These are phyloP conservation scores for Thymelicus sylvestris DNA, from an alignment of 2,888 invertebrate species.

Conservation along the genomic window DNA sequence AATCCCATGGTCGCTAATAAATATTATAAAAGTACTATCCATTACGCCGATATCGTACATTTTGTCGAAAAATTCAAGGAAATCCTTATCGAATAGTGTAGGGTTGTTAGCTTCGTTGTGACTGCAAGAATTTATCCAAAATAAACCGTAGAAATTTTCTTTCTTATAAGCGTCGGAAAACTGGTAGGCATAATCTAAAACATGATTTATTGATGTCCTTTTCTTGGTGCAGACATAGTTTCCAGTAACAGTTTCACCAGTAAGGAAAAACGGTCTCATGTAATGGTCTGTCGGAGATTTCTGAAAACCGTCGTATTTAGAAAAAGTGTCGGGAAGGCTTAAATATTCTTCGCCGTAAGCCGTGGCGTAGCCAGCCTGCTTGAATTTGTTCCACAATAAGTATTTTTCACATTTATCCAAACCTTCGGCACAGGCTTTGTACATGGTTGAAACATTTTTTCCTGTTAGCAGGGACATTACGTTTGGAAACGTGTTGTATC, in stretches of 20 bases:
- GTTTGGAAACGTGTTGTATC: constrained; percentile 95
- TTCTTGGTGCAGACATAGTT: constrained; percentile 68
- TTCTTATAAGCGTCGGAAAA: constrained; percentile 85
- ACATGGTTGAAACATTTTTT: constrained; percentile 76
- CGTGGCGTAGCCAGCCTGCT: constrained; percentile 88
- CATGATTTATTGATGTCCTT: constrained; percentile 86
- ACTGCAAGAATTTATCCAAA: constrained; percentile 90
- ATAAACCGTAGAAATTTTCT: constrained; percentile 88
- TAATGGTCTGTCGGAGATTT: constrained; percentile 92
- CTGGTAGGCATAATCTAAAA: constrained; percentile 87
- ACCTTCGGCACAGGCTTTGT: constrained; percentile 72
- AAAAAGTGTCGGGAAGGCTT: constrained; percentile 87
- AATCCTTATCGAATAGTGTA: constrained; percentile 85
- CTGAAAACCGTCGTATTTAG: constrained; percentile 84
- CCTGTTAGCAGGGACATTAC: constrained; percentile 92
- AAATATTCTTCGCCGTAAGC: constrained; percentile 91
- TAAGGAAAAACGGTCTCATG: constrained; percentile 88
- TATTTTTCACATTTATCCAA: constrained; percentile 87
- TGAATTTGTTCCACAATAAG: constrained; percentile 91
- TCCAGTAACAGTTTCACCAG: constrained; percentile 80
- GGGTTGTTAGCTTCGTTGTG: constrained; percentile 88
- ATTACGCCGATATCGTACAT: constrained; percentile 81
- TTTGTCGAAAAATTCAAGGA: constrained; percentile 81
- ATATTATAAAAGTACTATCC: constrained; percentile 87
- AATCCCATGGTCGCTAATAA: constrained; percentile 91